Evolutionary conservation across 2,113 vertebrate genomes (phyloP).

Genomic region (Pica pica): DNA sequence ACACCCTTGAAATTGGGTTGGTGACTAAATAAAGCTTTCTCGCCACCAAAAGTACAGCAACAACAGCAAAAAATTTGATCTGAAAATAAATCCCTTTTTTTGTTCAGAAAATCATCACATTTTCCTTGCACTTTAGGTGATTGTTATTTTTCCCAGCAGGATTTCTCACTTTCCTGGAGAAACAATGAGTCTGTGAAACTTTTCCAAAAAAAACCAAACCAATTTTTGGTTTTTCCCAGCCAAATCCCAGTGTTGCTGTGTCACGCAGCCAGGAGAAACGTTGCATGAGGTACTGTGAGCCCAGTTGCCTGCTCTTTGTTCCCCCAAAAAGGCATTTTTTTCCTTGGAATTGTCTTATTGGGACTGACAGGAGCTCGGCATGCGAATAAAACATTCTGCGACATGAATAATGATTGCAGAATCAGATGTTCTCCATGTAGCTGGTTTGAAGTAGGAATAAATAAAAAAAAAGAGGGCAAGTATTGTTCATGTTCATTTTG

Average conservation of each 20-base stretch:
- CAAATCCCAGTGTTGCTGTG: not conserved
- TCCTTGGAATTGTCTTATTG: not conserved
- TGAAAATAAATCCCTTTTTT: not conserved
- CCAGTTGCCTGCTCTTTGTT: not conserved
- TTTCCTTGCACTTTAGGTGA: not conserved
- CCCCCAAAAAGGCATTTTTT: not conserved
- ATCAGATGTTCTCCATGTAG: not conserved
- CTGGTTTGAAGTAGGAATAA: not conserved
- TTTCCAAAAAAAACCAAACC: not conserved
- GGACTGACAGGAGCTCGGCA: not conserved
- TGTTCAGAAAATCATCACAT: not conserved
- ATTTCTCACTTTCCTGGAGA: not conserved
- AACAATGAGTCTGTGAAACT: not conserved
- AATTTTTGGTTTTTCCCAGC: not conserved
- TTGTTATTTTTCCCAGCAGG: not conserved
- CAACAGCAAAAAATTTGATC: not conserved
- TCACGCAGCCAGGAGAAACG: not conserved
- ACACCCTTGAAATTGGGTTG: not conserved
- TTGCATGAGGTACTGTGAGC: not conserved
- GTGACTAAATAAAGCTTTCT: not conserved
- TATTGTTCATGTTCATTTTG: not conserved
- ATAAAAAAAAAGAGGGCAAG: not conserved
- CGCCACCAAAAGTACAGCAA: not conserved
- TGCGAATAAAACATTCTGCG: not conserved
- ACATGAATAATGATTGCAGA: not conserved